phyloP scores from a whole-genome alignment of 2,113 vertebrate species.

The Takifugu bimaculatus region DNA sequence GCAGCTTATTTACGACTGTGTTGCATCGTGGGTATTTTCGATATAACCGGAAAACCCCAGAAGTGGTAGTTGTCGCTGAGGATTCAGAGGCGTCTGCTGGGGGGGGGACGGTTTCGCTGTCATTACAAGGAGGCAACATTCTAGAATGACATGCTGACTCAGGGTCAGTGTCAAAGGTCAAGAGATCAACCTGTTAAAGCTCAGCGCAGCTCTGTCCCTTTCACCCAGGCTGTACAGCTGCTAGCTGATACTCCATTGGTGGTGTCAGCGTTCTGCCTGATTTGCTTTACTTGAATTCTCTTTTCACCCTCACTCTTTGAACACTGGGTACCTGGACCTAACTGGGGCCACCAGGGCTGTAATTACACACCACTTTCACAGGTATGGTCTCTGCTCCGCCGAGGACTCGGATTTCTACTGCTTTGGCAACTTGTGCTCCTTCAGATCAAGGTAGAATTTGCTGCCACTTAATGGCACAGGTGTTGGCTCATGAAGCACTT shows the following conservation, averaged over 20 bases:
- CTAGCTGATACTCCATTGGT: neutral
- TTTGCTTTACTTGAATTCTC: conserved; percentile 22
- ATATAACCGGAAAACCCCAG: conserved; percentile 2
- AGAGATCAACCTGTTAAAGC: neutral
- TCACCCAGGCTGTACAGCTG: neutral
- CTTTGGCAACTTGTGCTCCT: too few relatives aligned
- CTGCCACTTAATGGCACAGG: conserved; percentile 24
- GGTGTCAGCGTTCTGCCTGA: conserved; percentile 3
- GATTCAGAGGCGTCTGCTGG: conserved; percentile 17
- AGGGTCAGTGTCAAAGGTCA: conserved; percentile 22
- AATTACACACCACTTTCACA: conserved; percentile 50
- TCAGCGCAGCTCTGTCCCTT: neutral
- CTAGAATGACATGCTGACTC: neutral
- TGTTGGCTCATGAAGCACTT: conserved; percentile 18
- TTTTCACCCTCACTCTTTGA: conserved; percentile 27
- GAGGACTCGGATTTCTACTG: too few relatives aligned
- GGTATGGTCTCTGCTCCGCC: conserved; percentile 4
- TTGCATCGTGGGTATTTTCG: neutral
- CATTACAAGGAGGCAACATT: conserved; percentile 15
- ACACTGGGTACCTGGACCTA: conserved; percentile 32
- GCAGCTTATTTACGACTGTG: neutral
- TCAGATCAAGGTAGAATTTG: conserved; percentile 1
- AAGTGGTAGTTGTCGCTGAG: neutral
- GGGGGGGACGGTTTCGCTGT: neutral
- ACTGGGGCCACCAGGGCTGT: conserved; percentile 39